phyloP scores from a whole-genome alignment of 2,797 vertebrate species.

The Phalloptychus januarius region DNA sequence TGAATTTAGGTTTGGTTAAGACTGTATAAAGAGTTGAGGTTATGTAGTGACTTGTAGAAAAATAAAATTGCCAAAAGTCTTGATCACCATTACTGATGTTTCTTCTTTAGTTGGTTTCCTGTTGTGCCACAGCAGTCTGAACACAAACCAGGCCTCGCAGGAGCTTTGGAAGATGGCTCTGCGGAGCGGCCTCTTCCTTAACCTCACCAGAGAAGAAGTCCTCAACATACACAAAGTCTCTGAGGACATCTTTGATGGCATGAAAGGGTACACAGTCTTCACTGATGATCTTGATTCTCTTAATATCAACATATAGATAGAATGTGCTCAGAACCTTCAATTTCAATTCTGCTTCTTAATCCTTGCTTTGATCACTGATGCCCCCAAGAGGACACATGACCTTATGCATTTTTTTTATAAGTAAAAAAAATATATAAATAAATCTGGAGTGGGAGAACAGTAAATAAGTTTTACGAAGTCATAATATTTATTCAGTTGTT shows the following conservation, averaged over 20 bases:
- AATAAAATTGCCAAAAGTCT: background rate
- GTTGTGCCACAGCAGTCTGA: conserved; percentile 88
- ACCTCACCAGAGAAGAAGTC: conserved; percentile 86
- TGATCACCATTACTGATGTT: conserved; percentile 9
- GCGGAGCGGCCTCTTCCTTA: conserved; percentile 85
- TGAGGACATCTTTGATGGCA: conserved; percentile 86
- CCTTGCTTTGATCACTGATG: background rate
- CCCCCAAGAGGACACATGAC: background rate
- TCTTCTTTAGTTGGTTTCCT: conserved; percentile 88
- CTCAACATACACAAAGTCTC: conserved; percentile 89
- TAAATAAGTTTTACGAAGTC: background rate
- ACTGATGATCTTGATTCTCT: background rate
- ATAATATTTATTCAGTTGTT: background rate
- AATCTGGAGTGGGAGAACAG: background rate
- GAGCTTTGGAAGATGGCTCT: conserved; percentile 91
- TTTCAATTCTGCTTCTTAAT: background rate
- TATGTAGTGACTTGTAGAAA: background rate
- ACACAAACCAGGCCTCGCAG: conserved; percentile 79
- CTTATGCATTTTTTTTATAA: background rate
- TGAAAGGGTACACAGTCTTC: conserved; percentile 85
- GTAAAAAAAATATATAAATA: too few relatives aligned
- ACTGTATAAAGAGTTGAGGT: background rate
- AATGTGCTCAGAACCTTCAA: background rate
- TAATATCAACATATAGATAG: background rate
- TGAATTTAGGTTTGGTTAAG: background rate